These are phyloP conservation scores for Xiphophorus couchianus DNA, from an alignment of 2,113 vertebrate species.

Conservation along the genomic window DNA sequence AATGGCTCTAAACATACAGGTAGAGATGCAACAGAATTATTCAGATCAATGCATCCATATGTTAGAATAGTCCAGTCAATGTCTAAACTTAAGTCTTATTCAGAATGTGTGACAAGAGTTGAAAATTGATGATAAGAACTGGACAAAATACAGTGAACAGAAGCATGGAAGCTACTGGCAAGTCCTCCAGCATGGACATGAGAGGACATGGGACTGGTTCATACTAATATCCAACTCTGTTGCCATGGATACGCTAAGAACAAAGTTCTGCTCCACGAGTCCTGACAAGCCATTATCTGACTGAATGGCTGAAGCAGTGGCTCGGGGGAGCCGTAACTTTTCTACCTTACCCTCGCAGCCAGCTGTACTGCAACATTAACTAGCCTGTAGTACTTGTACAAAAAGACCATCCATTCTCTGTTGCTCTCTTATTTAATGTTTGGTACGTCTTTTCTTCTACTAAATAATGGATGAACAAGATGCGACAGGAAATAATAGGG, in stretches of 20 bases:
- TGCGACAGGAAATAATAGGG: not conserved
- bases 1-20: not conserved
- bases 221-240: too few relatives aligned
- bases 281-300: not conserved
- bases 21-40: not conserved
- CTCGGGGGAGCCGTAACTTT: not conserved
- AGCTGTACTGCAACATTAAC: not conserved
- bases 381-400: too few relatives aligned
- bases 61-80: not conserved
- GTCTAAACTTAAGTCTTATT: not conserved
- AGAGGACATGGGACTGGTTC: not conserved
- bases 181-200: too few relatives aligned
- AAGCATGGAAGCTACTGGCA: not conserved
- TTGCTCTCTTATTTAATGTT: not conserved
- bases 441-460: not conserved
- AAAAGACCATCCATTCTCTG: not conserved
- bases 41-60: not conserved
- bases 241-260: too few relatives aligned
- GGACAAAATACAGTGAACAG: too few relatives aligned
- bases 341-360: not conserved
- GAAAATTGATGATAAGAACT: not conserved
- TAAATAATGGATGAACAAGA: not conserved
- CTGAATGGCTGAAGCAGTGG: not conserved
- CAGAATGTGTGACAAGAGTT: not conserved
- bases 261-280: not conserved